A percentile compares a stretch with the other conserved stretches of the same genome.
These are phyloP conservation scores for Halcyon malimbica DNA, from an alignment of 2,113 vertebrate genomes.

Conservation along the genomic window DNA sequence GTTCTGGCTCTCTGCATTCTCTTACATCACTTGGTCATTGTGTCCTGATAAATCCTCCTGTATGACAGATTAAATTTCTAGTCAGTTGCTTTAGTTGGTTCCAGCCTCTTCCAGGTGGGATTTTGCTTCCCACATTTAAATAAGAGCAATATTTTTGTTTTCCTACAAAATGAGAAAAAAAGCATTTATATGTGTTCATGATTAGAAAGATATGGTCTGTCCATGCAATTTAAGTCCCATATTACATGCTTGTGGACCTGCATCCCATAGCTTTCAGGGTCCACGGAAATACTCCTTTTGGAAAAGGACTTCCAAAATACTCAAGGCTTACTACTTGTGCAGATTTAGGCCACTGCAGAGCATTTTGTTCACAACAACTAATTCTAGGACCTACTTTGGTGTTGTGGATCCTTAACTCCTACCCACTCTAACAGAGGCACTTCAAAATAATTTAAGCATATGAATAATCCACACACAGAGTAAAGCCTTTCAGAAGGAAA, in stretches of 20 bases:
- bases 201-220: not conserved
- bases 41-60: not conserved
- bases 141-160: not conserved
- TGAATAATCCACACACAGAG: slow-evolving; percentile 14
- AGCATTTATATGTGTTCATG: not conserved
- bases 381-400: slow-evolving; percentile 12
- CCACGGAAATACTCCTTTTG: not conserved
- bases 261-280: not conserved
- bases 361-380: slow-evolving; percentile 17
- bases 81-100: not conserved
- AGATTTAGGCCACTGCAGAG: not conserved
- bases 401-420: slow-evolving; percentile 40
- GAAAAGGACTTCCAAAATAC: not conserved
- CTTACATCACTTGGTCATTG: not conserved
- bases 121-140: not conserved
- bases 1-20: not conserved
- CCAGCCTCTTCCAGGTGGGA: not conserved
- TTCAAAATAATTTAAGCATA: slow-evolving; percentile 59
- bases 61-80: not conserved
- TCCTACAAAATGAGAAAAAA: not conserved
- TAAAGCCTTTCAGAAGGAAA: slow-evolving; percentile 36
- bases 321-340: not conserved
- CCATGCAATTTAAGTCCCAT: not conserved
- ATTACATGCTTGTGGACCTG: not conserved
- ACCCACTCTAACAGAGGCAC: not conserved